These are phyloP conservation scores for Elephantulus edwardii DNA, from an alignment of 2,113 vertebrate species.

Conservation along the genomic window DNA sequence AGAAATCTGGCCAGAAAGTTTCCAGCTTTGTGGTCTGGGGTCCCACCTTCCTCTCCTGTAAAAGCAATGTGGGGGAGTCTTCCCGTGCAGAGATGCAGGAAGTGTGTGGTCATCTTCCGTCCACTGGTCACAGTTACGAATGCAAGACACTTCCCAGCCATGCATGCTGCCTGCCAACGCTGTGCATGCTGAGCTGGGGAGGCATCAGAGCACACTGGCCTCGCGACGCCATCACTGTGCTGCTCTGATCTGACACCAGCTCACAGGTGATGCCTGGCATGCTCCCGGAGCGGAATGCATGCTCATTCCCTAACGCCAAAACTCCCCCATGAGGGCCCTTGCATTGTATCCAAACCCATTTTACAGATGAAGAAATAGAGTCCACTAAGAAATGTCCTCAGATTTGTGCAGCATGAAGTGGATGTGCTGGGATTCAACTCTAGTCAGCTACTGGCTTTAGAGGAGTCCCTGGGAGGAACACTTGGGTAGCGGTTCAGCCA, in stretches of 20 bases:
- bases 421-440: background rate
- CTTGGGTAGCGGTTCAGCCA: no score
- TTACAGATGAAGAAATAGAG: background rate
- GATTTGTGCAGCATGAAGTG: rapidly evolving
- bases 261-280: background rate
- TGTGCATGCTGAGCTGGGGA: rapidly evolving
- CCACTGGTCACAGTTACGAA: rapidly evolving
- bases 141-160: background rate
- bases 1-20: background rate
- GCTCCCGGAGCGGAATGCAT: background rate
- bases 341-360: no score
- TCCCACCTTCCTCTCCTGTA: background rate
- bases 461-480: no score
- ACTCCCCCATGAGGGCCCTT: background rate
- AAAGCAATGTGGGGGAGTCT: background rate
- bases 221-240: rapidly evolving
- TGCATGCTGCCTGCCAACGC: background rate
- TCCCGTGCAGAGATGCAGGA: background rate
- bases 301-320: background rate
- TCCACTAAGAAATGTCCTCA: background rate
- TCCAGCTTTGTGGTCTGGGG: background rate
- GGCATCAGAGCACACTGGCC: background rate
- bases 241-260: background rate
- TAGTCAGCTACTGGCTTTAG: background rate
- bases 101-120: no score